Percentiles rank a stretch among this genome's conserved stretches.
phyloP scores from a whole-genome alignment of 2,888 invertebrate genomes.

The Steinernema carpocapsae region DNA sequence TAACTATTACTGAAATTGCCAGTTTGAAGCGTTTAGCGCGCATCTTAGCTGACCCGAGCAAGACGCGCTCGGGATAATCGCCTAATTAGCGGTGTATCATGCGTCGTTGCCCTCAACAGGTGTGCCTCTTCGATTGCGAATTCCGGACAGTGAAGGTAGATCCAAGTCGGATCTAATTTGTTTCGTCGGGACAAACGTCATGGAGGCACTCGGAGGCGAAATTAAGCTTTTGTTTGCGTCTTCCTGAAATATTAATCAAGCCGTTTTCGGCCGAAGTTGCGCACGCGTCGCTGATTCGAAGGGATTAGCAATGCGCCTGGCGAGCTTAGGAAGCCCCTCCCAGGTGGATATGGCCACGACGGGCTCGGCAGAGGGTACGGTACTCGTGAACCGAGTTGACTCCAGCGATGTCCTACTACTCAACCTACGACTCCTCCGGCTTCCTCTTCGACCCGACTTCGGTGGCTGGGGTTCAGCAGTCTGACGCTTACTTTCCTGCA shows the following conservation, averaged over 20 bases:
- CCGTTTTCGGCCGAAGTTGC: constrained; percentile 1
- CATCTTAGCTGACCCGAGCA: constrained; percentile 18
- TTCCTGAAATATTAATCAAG: constrained; percentile 8
- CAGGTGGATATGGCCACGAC: background rate
- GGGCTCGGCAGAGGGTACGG: background rate
- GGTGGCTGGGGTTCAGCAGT: background rate
- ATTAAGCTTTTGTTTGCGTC: constrained; percentile 18
- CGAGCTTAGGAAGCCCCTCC: background rate
- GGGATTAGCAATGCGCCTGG: constrained; percentile 18
- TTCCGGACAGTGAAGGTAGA: background rate
- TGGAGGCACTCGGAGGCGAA: background rate
- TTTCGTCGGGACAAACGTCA: background rate
- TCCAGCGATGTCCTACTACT: background rate
- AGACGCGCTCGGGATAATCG: constrained; percentile 13
- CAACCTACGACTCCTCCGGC: constrained; percentile 17
- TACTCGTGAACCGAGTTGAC: background rate
- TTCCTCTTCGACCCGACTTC: background rate
- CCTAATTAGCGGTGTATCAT: constrained; percentile 15
- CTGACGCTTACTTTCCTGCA: constrained; percentile 1
- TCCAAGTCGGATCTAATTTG: background rate
- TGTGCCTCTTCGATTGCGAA: background rate
- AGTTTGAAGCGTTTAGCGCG: background rate
- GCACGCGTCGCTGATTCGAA: background rate
- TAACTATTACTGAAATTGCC: background rate
- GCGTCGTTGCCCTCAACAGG: constrained; percentile 6